Base-by-base conservation (phyloP, 1,140 invertebrate genomes). In the Neodiprion fabricii region DNA sequence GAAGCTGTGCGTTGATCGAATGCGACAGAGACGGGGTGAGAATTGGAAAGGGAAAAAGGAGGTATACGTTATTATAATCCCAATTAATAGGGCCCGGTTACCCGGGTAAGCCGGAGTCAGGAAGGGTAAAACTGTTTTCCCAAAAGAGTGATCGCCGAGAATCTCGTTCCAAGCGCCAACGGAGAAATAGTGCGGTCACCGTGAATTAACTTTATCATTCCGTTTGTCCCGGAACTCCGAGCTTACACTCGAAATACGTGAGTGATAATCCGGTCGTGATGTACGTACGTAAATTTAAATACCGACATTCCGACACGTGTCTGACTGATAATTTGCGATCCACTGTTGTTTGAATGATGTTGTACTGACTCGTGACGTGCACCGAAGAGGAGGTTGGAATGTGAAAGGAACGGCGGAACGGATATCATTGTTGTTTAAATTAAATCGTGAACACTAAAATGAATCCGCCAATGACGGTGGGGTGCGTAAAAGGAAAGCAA, bases 21-120 rank as follows among this genome's bases (percentile, higher is more conserved):
- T 21, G 17, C 17, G 40, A 7, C 67, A 68, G 40, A 68, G 17
- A 68, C 67, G 10, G 3, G 17, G 11, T 3, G 67, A 17, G 40
- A 68, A 23, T 28, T 17, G 4, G 17, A 23, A 68, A 21, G 67
- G n/a, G 4, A 61, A 14, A 23, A 5, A 21, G 12, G 67, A 69
- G 23, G 67, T 12, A 23, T 14, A 47, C 67, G 11, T 21, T 69
- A 69, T 69, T 69, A 69, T 21, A 69, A 69, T 23, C 40, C 23
- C 21, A 69, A 69, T 69, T 69, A 69, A 69, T 69, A 69, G 67
- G 14, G 53, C n/a, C 67, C 12, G 67, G 17, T 23, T 69, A 11
- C 67, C 67, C 14, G 67, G 23, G 53, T 61, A 14, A 61, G 53
- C 53, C 8, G 12, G 61, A 1, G 12, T 14, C 1, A 1, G 1